These are phyloP conservation scores for Bufo gargarizans DNA, from an alignment of 2,113 vertebrate genomes.

Conservation along the genomic window DNA sequence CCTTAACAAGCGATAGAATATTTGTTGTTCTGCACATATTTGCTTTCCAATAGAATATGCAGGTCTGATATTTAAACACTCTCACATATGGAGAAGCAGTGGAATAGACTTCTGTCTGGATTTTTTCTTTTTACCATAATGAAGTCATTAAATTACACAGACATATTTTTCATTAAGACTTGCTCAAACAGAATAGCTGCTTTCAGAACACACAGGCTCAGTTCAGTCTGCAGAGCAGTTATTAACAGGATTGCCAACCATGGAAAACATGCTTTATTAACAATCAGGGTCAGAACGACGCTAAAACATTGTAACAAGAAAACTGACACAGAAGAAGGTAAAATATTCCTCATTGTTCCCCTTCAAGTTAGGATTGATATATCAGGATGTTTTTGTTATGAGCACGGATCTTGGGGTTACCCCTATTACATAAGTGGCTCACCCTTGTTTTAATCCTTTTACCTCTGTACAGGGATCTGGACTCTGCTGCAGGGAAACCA, in stretches of 20 bases:
- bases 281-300: background rate
- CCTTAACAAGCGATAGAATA: background rate
- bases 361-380: too few relatives aligned
- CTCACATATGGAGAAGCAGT: background rate
- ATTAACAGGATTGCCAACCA: background rate
- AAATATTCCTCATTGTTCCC: background rate
- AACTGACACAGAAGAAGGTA: background rate
- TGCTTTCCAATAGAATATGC: background rate
- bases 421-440: too few relatives aligned
- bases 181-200: slow-evolving; percentile 12
- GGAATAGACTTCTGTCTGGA: background rate
- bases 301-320: background rate
- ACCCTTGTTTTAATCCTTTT: too few relatives aligned
- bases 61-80: background rate
- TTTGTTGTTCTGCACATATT: background rate
- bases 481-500: too few relatives aligned
- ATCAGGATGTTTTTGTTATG: too few relatives aligned
- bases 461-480: too few relatives aligned
- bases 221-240: background rate
- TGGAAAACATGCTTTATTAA: background rate
- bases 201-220: background rate
- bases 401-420: too few relatives aligned
- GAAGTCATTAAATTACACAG: slow-evolving; percentile 15
- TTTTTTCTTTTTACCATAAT: background rate
- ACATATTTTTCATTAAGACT: slow-evolving; percentile 5